Percentiles rank a stretch among this genome's conserved stretches.
These are phyloP conservation scores for Anthoscopus minutus DNA, from an alignment of 2,113 vertebrate genomes.

Conservation along the genomic window DNA sequence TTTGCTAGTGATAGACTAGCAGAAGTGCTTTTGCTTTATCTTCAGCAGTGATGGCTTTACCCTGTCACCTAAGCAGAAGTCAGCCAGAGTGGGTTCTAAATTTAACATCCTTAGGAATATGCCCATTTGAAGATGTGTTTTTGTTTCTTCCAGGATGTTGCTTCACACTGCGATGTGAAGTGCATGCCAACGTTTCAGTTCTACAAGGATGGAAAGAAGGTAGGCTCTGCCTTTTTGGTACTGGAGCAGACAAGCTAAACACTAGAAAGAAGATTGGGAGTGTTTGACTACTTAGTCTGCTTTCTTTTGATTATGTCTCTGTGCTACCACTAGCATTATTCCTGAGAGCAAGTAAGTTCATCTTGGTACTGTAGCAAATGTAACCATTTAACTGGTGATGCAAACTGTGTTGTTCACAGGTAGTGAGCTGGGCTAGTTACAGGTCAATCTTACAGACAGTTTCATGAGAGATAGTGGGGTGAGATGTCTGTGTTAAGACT, in stretches of 20 bases:
- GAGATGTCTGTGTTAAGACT: not conserved
- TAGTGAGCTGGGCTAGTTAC: not conserved
- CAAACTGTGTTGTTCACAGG: not conserved
- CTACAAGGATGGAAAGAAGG: slow-evolving; percentile 79
- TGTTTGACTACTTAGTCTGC: not conserved
- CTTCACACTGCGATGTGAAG: slow-evolving; percentile 67
- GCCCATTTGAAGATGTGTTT: not conserved
- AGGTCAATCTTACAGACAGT: not conserved
- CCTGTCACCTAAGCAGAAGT: not conserved
- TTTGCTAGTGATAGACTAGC: not conserved
- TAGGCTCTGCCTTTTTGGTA: slow-evolving; percentile 37
- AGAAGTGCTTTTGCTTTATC: not conserved
- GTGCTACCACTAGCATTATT: not conserved
- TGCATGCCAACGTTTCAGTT: slow-evolving; percentile 96
- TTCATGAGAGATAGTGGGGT: not conserved
- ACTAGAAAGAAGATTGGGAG: not conserved
- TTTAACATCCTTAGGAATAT: not conserved
- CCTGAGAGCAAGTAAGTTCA: not conserved
- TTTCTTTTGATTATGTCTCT: not conserved
- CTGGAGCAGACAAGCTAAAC: not conserved
- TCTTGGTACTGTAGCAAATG: not conserved
- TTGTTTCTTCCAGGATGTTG: slow-evolving; percentile 78
- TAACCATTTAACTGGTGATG: not conserved
- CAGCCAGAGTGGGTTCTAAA: not conserved
- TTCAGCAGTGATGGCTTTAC: not conserved